Base-by-base conservation (phyloP, 2,888 invertebrate species). In the Athripsodes cinereus region DNA sequence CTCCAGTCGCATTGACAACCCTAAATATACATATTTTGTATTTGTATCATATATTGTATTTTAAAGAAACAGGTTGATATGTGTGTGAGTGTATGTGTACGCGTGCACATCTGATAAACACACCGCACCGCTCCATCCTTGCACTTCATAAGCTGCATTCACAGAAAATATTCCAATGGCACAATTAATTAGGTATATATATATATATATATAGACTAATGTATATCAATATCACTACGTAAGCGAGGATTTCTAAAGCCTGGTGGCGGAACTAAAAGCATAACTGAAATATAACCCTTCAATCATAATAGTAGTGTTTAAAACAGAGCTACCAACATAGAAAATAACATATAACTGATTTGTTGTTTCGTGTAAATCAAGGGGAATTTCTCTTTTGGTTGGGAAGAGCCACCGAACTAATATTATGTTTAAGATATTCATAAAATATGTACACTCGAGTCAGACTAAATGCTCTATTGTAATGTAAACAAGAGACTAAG, bases 311-410 rank as follows among this genome's bases (percentile, higher is more conserved):
- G 57, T 55, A 58, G 57, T 53, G 57, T 54, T 71, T 73, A 76
- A 78, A 78, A 79, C 78, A 79, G 78, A 78, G 78, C 78, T 79
- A 78, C 78, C 79, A 78, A 79, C 78, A 79, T 79, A 78, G 78
- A 78, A 79, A 79, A 79, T n/a, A 78, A 78, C 78, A 78, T 77
- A 10, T 47, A 18, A 20, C 19, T 47, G 8, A 10, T 20, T 47
- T 47, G n/a, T 40, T 16, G 16, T 13, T 40, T 13, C 13, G 13
- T 40, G 40, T 40, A 40, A 5, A 40, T 40, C 16, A 40, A 40
- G 13, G 2, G 40, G 40, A 13, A 40, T 2, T 13, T 13, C n/a
- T n/a, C n/a, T n/a, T n/a, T n/a, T n/a, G n/a, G n/a, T n/a, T n/a
- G n/a, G n/a, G n/a, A n/a, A n/a, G n/a, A n/a, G n/a, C n/a, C n/a